phyloP scores from a whole-genome alignment of 2,113 vertebrate species.

The Beaufortia kweichowensis region DNA sequence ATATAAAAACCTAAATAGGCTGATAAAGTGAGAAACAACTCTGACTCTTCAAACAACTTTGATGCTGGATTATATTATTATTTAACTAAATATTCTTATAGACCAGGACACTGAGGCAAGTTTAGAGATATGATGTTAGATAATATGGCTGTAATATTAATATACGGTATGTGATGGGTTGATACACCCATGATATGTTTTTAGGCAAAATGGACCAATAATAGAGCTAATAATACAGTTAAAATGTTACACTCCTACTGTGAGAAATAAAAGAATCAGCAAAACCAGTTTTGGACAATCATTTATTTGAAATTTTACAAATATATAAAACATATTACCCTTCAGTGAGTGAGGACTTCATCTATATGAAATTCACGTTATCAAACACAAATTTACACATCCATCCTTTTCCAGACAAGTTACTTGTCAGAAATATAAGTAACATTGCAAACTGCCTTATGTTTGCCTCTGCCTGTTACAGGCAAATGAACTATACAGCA shows the following conservation, averaged over 20 bases:
- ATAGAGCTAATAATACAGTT: background rate
- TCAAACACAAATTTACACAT: background rate
- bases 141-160: background rate
- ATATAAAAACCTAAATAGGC: no score
- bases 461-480: slow-evolving; percentile 35
- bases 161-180: background rate
- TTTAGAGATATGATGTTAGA: background rate
- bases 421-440: background rate
- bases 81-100: background rate
- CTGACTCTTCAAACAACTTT: no score
- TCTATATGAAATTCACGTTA: background rate
- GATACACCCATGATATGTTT: background rate
- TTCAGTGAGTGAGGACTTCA: background rate
- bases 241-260: background rate
- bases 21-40: no score
- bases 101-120: background rate
- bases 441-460: background rate
- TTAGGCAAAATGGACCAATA: background rate
- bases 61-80: no score
- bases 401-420: slow-evolving; percentile 15
- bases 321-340: background rate
- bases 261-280: background rate
- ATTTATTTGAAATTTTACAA: slow-evolving; percentile 27
- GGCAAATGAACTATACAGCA: slow-evolving; percentile 16
- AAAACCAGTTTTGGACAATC: background rate